Base-by-base conservation (phyloP, 2,888 invertebrate species). In the Nomada fabriciana region DNA sequence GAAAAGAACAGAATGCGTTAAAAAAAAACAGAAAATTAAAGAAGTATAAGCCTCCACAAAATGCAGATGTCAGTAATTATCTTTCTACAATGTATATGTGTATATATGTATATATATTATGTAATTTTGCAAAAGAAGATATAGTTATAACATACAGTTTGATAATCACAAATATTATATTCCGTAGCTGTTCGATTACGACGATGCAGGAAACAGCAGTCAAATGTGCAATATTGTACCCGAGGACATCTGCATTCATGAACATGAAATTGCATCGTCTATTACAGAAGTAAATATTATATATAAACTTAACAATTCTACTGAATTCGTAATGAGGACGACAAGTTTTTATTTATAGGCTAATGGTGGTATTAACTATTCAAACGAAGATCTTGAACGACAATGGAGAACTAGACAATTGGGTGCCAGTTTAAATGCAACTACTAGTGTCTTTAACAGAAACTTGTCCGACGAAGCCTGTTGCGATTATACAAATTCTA, bases 251-350 rank as follows among this genome's bases (percentile, higher is more conserved):
- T 18, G 3, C 18, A 60, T 83, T 11, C 53, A 74, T 2, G 72
- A 76, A 65, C 7, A 11, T 36, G 80, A 65, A 52, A 64, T 88
- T 55, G 43, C 65, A 50, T 76, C 25, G 23, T 43, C 71, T 11
- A 78, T 88, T 59, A 71, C 20, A 55, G 59, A 71, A 69, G 88
- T 88, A 77, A 83, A 60, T 60, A 25, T 20, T 59, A 25, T 76
- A 15, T 20, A 61, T 7, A 25, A 61, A 69, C 2, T 42, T 2
- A 11, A 36, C 23, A 23, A 18, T 53, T 2, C 4, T 42, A 15
- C 50, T 64, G 61, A 43, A 47, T 36, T 53, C 0, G 36, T n/a
- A 25, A 18, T 10, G 63, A 5, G 43, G 9, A 1, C 23, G 10
- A 20, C 13, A 57, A 20, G 11, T 61, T 61, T 65, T 61, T 13